phyloP scores from a whole-genome alignment of 2,113 vertebrate genomes.

The Macrotis lagotis region DNA sequence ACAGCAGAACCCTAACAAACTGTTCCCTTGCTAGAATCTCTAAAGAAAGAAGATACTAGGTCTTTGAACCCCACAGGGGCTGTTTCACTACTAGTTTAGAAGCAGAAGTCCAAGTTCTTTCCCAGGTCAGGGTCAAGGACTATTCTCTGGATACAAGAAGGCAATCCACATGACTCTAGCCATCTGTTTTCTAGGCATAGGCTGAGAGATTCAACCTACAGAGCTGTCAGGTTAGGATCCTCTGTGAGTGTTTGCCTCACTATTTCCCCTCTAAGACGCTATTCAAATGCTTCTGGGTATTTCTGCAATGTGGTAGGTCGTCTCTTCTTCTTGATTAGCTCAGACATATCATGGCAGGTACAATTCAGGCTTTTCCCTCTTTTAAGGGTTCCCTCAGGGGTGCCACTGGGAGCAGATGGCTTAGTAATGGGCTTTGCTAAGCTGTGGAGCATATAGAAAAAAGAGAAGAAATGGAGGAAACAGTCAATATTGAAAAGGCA shows the following conservation, averaged over 20 bases:
- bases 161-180: accelerated
- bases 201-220: neutral
- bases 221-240: accelerated
- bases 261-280: neutral
- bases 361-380: slow-evolving; percentile 15
- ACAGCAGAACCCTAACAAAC: neutral
- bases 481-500: slow-evolving; percentile 26
- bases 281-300: neutral
- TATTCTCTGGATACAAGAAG: neutral
- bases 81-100: neutral
- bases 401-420: neutral
- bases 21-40: neutral
- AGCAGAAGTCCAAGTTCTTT: neutral
- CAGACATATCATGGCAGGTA: neutral
- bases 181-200: accelerated
- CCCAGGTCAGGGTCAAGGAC: neutral
- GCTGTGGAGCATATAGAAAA: neutral
- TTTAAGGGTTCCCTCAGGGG: neutral
- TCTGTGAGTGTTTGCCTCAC: neutral
- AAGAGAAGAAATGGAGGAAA: neutral
- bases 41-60: neutral
- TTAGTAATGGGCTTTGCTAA: slow-evolving; percentile 9
- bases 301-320: neutral
- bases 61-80: neutral
- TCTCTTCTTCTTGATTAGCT: slow-evolving; percentile 7